phyloP scores from a whole-genome alignment of 2,888 invertebrate genomes.

The Scaptomyza caliginosa region DNA sequence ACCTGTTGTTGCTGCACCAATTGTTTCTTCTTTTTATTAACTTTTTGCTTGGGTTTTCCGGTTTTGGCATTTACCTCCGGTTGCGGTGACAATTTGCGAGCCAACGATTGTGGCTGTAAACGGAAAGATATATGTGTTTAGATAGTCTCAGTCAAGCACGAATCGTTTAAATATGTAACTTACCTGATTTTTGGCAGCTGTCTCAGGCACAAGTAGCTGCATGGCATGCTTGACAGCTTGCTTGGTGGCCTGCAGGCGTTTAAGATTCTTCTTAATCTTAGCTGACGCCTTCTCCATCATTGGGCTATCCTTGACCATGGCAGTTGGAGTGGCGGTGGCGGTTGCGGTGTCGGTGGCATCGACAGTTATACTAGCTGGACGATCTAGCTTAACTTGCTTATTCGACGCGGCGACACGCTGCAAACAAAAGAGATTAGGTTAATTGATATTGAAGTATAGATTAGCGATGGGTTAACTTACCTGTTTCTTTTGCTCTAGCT shows the following conservation, averaged over 20 bases:
- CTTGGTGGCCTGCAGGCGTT: conserved; percentile 56
- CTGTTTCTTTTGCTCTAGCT: conserved; percentile 69
- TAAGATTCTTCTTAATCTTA: conserved; percentile 51
- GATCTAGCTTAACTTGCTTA: conserved; percentile 9
- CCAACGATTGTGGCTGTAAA: conserved; percentile 44
- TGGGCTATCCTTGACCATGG: not conserved
- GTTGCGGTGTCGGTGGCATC: not conserved
- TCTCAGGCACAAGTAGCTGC: conserved; percentile 34
- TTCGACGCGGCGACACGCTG: conserved; percentile 54
- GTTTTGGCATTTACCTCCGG: conserved; percentile 2
- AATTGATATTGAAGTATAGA: not conserved
- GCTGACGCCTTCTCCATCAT: not conserved
- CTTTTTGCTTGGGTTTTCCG: not conserved
- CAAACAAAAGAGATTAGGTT: not conserved
- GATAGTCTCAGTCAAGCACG: not conserved
- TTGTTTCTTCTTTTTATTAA: conserved; percentile 3
- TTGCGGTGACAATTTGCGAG: conserved; percentile 54
- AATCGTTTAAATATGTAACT: not conserved
- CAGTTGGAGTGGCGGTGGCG: not conserved
- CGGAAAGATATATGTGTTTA: not conserved
- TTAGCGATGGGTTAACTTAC: conserved; percentile 52
- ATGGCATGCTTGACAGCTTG: conserved; percentile 47
- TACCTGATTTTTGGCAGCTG: conserved; percentile 25
- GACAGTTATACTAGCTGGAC: not conserved
- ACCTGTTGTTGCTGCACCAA: not conserved